phyloP scores from a whole-genome alignment of 2,797 vertebrate species.

The Botia kubotai region DNA sequence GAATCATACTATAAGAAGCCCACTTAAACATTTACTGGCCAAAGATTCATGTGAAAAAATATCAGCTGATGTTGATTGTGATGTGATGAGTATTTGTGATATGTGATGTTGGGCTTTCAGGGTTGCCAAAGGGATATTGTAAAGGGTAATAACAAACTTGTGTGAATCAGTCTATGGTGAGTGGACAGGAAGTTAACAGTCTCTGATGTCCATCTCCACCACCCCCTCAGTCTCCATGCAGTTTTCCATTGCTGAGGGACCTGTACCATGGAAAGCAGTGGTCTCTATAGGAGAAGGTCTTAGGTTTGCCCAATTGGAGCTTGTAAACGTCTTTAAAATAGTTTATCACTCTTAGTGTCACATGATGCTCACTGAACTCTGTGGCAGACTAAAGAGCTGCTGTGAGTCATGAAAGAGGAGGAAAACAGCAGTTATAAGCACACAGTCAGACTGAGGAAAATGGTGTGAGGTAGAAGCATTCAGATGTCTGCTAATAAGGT shows the following conservation, averaged over 20 bases:
- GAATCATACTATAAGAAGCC: conserved; percentile 47
- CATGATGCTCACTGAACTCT: not conserved
- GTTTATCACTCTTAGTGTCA: conserved; percentile 16
- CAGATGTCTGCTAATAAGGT: conserved; percentile 27
- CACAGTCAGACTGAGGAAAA: conserved; percentile 15
- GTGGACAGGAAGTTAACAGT: conserved; percentile 14
- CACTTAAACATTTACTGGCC: conserved; percentile 4
- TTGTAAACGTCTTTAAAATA: conserved; percentile 12
- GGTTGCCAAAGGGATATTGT: not conserved
- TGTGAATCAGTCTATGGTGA: not conserved
- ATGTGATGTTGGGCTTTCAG: not conserved
- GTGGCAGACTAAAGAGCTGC: conserved; percentile 9
- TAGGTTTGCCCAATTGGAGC: not conserved
- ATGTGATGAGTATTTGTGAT: conserved; percentile 9
- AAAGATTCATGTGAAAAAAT: not conserved
- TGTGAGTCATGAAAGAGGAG: conserved; percentile 3
- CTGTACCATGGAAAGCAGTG: conserved; percentile 27
- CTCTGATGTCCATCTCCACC: conserved; percentile 37
- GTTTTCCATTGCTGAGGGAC: not conserved
- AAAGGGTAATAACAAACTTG: not conserved
- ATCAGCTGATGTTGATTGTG: not conserved
- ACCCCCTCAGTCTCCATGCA: conserved; percentile 34
- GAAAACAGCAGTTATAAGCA: conserved; percentile 39
- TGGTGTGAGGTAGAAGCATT: conserved; percentile 22
- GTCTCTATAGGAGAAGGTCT: not conserved